Conservation (phyloP, 30 jellyfish, hydroid and myxozoan genomes). For the Chironex yamaguchii region DNA sequence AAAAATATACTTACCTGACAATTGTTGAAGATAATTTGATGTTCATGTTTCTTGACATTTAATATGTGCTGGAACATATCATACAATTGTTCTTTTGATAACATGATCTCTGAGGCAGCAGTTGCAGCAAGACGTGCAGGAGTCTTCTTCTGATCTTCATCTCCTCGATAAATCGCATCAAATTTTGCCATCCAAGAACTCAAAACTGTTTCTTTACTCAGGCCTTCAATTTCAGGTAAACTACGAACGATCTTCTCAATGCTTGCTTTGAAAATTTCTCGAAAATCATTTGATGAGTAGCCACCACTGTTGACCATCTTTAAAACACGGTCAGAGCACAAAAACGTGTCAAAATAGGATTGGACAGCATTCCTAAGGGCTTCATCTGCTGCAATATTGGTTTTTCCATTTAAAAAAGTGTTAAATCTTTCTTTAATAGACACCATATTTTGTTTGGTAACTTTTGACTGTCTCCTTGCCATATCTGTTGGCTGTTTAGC, state of each 20-base stretch:
- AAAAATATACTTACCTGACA: too few species aligned
- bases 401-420: conserved; percentile 86
- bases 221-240: conserved; percentile 96
- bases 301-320: conserved; percentile 99
- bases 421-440: conserved; percentile 94
- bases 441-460: conserved; percentile 83
- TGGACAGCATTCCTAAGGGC: conserved; percentile 90
- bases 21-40: conserved; percentile 87
- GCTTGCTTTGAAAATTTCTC: conserved; percentile 94
- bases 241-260: conserved; percentile 88
- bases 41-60: conserved; percentile 89
- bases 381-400: conserved; percentile 93
- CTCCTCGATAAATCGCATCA: conserved; percentile 98
- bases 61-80: conserved; percentile 91
- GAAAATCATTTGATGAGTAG: conserved; percentile 90
- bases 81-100: conserved; percentile 91
- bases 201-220: conserved; percentile 96
- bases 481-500: conserved; percentile 97
- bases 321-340: conserved; percentile 93
- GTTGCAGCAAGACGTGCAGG: conserved; percentile 98
- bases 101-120: conserved; percentile 93
- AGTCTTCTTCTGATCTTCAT: conserved; percentile 94
- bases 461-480: conserved; percentile 91
- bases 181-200: conserved; percentile 99
- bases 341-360: conserved; percentile 85